Percentiles rank a stretch among this genome's conserved stretches.
phyloP scores from a whole-genome alignment of 2,113 vertebrate species.

The Oncorhynchus mykiss region DNA sequence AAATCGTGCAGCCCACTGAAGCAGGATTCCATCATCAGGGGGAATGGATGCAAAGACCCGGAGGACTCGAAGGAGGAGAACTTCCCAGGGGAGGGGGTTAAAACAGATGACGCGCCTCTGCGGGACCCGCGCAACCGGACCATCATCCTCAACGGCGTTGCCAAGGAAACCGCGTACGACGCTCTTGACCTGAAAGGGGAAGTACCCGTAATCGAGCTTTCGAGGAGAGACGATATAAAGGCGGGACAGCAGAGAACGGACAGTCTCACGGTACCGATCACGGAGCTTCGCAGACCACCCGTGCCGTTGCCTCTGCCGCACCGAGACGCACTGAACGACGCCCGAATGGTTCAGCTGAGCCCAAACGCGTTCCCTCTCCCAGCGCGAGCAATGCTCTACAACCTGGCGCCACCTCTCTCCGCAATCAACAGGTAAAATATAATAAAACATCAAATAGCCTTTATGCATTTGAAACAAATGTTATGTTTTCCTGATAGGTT shows the following conservation, averaged over 20 bases:
- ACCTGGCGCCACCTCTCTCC: constrained; percentile 85
- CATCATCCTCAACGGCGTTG: constrained; percentile 84
- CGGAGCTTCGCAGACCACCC: constrained; percentile 87
- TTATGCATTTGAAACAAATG: neutral
- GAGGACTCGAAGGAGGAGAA: constrained; percentile 69
- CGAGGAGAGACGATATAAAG: constrained; percentile 88
- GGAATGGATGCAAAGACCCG: constrained; percentile 71
- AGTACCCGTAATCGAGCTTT: constrained; percentile 91
- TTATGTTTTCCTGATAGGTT: too few relatives aligned
- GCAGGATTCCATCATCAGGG: constrained; percentile 63
- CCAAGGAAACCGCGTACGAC: constrained; percentile 88
- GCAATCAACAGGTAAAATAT: constrained; percentile 76
- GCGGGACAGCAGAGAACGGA: constrained; percentile 81
- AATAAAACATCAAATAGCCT: neutral
- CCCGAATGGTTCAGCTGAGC: constrained; percentile 96
- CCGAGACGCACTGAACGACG: constrained; percentile 73
- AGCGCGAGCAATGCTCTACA: constrained; percentile 92
- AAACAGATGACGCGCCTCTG: constrained; percentile 76
- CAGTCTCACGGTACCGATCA: constrained; percentile 87
- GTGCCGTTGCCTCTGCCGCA: constrained; percentile 73
- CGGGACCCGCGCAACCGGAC: constrained; percentile 79
- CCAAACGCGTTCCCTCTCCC: constrained; percentile 86
- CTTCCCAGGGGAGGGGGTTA: constrained; percentile 61
- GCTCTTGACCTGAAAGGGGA: constrained; percentile 77
- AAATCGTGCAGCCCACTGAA: constrained; percentile 56